Evolutionary conservation across 1,140 invertebrate genomes (phyloP), one percentile per base, ranked within the genome.

Genomic region (Charaxes varanes): DNA sequence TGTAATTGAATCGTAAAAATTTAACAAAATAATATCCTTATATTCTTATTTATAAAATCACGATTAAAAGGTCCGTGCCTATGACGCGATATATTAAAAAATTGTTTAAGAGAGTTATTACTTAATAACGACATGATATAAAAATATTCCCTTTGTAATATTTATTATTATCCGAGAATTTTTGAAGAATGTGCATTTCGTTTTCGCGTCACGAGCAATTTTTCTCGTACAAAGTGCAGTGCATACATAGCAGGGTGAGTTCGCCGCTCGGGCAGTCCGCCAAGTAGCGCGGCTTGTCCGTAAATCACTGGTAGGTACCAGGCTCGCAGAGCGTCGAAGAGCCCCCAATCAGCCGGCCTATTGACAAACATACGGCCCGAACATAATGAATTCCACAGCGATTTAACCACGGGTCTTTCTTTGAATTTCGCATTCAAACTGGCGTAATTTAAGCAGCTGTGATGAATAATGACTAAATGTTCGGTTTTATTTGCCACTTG

Each of bases 361-460:
- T 81, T 81, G 77, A 81, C 77, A 81, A 81, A 78, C 73, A 77
- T 77, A 78, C 67, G 62, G 65, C 64, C 54, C 46, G 50, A 41
- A 48, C 51, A 69, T 78, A 81, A 78, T 78, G 71, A 71, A 77
- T 60, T 68, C 53, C 41, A 53, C 57, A 47, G 56, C 55, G 59
- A 76, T 76, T 76, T 77, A 77, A 77, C 61, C 63, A 43, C 53
- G 48, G 50, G 44, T 55, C 52, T 62, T 53, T 72, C 53, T 65
- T 69, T 54, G 51, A 45, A 60, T 71, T 63, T 67, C 52, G 46
- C 38, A 58, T 61, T 63, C 54, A 61, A 51, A 57, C 53, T 46
- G 47, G 41, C 43, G 48, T 51, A 41, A 59, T 63, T 57, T 57
- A 46, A 50, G 34, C 44, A 43, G 33, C 21, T 32, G 46, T 48